phyloP scores from a whole-genome alignment of 1,140 invertebrate genomes.

The Schlechtendalia chinensis region DNA sequence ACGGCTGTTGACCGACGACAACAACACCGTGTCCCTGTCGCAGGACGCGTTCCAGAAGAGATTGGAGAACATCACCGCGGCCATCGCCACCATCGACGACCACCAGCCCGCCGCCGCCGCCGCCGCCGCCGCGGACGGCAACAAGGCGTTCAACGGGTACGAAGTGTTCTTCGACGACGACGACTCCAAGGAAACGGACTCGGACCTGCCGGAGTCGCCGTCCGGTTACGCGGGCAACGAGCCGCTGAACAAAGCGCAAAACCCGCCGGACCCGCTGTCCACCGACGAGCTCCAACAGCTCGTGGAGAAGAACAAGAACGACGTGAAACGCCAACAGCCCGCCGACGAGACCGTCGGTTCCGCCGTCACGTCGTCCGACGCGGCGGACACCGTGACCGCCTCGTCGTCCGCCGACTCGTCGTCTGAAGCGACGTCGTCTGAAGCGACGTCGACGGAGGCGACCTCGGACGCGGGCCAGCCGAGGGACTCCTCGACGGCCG shows the following conservation, averaged over 20 bases:
- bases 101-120: not conserved
- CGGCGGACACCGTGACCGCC: not conserved
- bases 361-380: conserved; percentile 49
- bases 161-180: conserved; percentile 46
- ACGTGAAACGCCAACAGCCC: conserved; percentile 58
- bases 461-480: no score
- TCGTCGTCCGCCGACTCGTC: not conserved
- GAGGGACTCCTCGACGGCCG: not conserved
- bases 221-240: not conserved
- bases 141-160: not conserved
- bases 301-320: conserved; percentile 57
- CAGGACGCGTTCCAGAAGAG: conserved; percentile 56
- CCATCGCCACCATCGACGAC: conserved; percentile 53
- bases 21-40: conserved; percentile 51
- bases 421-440: conserved; percentile 34
- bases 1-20: conserved; percentile 57
- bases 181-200: conserved; percentile 19
- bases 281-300: conserved; percentile 57
- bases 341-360: conserved; percentile 48
- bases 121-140: not conserved
- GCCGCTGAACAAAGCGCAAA: conserved; percentile 16
- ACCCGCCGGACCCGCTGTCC: conserved; percentile 57
- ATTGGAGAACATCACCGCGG: conserved; percentile 55
- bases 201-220: not conserved
- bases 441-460: conserved; percentile 53